Percentiles rank a stretch among this genome's conserved stretches.
These are phyloP conservation scores for Esperia sulphurella DNA, from an alignment of 2,888 invertebrate species.

Conservation along the genomic window DNA sequence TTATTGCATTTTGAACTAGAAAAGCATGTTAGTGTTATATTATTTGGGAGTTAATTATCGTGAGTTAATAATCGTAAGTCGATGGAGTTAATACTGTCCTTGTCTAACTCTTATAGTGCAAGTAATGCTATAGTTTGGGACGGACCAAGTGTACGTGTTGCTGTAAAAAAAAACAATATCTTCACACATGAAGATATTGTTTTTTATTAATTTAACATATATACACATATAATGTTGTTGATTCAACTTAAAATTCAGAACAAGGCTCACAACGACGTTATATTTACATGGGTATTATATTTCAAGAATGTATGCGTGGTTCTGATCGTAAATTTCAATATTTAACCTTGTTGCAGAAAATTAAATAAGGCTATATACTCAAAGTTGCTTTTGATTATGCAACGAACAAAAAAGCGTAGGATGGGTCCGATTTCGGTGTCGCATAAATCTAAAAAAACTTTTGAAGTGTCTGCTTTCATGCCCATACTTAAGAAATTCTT, in stretches of 20 bases:
- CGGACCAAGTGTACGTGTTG: not conserved
- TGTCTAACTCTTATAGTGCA: constrained; percentile 1
- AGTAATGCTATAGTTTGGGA: constrained; percentile 5
- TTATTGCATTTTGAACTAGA: too few relatives aligned
- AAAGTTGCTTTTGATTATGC: constrained; percentile 8
- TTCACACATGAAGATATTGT: too few relatives aligned
- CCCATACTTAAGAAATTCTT: too few relatives aligned
- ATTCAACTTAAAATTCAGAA: constrained; percentile 12
- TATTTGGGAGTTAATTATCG: too few relatives aligned
- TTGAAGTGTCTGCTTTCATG: not conserved
- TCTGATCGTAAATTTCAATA: constrained; percentile 4
- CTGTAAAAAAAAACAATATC: too few relatives aligned
- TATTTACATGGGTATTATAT: not conserved
- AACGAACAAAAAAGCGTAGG: constrained; percentile 9
- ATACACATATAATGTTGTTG: not conserved
- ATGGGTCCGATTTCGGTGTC: constrained; percentile 6
- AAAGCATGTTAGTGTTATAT: too few relatives aligned
- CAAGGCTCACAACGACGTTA: constrained; percentile 14
- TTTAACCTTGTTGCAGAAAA: constrained; percentile 8
- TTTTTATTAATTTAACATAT: too few relatives aligned
- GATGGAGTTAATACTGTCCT: too few relatives aligned
- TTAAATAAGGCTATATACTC: constrained; percentile 1
- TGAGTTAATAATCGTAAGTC: too few relatives aligned
- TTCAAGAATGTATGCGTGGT: constrained; percentile 8
- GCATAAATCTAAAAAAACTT: not conserved